These are phyloP conservation scores for Fringilla coelebs DNA, from an alignment of 2,797 vertebrate genomes.

Conservation along the genomic window DNA sequence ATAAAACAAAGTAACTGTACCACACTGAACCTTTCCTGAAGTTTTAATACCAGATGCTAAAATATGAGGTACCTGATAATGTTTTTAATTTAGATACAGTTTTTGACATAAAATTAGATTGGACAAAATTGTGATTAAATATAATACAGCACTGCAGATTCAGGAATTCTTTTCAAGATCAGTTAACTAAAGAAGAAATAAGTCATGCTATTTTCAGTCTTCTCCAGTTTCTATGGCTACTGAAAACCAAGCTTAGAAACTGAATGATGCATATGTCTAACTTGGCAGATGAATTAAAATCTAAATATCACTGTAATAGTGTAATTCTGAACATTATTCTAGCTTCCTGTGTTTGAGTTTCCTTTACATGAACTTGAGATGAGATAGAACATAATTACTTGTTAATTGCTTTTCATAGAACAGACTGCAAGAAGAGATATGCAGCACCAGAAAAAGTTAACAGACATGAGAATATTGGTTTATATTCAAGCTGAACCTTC, in stretches of 20 bases:
- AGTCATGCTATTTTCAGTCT: neutral
- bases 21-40: neutral
- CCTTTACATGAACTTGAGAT: neutral
- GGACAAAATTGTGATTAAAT: neutral
- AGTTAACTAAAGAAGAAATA: neutral
- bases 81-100: neutral
- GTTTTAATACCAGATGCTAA: neutral
- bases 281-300: neutral
- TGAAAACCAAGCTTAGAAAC: conserved; percentile 9
- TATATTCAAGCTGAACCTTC: neutral
- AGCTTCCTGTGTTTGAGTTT: neutral
- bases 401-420: neutral
- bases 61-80: neutral
- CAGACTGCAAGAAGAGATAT: neutral
- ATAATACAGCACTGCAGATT: neutral
- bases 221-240: conserved; percentile 57
- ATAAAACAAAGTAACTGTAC: neutral
- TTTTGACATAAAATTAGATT: neutral
- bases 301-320: neutral
- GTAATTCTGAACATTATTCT: neutral
- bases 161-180: neutral
- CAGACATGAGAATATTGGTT: neutral
- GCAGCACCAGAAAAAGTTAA: neutral
- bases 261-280: neutral
- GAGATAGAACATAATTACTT: neutral